Evolutionary conservation across 2,888 invertebrate species (phyloP), one percentile per base, ranked within the genome.

Genomic region (Halictus quadricinctus): DNA sequence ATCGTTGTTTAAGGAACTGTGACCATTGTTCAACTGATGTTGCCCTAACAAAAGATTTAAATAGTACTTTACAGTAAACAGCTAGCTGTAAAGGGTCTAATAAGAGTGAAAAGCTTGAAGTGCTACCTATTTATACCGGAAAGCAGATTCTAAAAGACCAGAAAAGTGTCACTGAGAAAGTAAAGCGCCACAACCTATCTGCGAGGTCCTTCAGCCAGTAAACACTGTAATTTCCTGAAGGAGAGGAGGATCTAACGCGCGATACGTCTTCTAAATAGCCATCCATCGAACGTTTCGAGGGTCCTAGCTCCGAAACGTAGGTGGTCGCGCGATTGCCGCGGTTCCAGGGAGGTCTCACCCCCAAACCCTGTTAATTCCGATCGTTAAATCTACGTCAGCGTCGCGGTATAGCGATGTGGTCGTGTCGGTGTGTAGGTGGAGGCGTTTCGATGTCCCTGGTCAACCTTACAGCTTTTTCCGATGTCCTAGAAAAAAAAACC

Each of bases 341-440:
- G 66, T 29, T 69, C 66, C 64, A 29, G 64, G 66, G 36, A 69
- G 41, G 41, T 69, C 36, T 69, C 64, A 25, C 66, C 29, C 60
- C 41, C 66, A 64, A 85, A 80, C 73, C 80, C 76, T 74, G 48
- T 79, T 80, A 77, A 80, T 85, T 85, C 85, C 85, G 85, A 85
- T 84, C 85, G 85, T 85, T 85, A 84, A 84, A 84, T n/a, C 60
- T 76, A 85, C 84, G 79, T 84, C 79, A 85, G 41, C 69, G 29
- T 77, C 48, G 77, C 48, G 83, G 36, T 77, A 73, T 76, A 82
- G 64, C 41, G 48, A 54, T 54, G 54, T n/a, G 36, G 21, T 60
- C 41, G 7, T 25, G 43, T 36, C 43, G 21, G 60, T 50, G 41
- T 60, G 10, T 54, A 54, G 54, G 48, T 46, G 50, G 21, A 50